Evolutionary conservation across 2,888 invertebrate genomes (phyloP).

Genomic region (Alentia gelatinosa): DNA sequence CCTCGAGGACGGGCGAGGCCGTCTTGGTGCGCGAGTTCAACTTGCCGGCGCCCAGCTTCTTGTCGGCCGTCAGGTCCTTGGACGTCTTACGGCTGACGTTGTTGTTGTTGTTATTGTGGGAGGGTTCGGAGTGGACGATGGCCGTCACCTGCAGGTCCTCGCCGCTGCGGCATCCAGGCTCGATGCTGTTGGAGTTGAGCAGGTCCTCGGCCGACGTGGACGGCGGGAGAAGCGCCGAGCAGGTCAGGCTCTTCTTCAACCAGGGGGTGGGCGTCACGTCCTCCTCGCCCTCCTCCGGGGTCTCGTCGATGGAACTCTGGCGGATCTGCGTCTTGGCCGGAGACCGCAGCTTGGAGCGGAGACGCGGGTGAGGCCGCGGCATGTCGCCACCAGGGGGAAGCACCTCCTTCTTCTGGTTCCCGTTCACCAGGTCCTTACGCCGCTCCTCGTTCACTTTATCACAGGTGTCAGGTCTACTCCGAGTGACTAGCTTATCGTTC

Average conservation of each 20-base stretch:
- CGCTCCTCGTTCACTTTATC: slow-evolving; percentile 21
- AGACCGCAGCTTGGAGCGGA: background rate
- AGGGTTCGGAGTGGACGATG: slow-evolving; percentile 6
- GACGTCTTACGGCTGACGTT: background rate
- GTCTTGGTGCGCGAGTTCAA: background rate
- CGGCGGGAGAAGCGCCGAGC: background rate
- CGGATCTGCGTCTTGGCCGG: background rate
- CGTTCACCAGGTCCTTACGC: background rate
- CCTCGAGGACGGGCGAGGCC: background rate
- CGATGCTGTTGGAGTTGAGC: slow-evolving; percentile 15
- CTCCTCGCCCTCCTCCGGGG: slow-evolving; percentile 17
- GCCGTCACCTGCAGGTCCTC: slow-evolving; percentile 25
- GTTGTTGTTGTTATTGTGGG: slow-evolving; percentile 4
- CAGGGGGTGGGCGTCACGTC: background rate
- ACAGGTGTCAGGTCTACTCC: background rate
- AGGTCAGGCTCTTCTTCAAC: slow-evolving; percentile 24
- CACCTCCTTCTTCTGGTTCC: background rate
- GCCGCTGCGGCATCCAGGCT: slow-evolving; percentile 10
- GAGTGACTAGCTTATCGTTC: background rate
- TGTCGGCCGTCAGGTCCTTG: background rate
- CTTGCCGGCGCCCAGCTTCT: background rate
- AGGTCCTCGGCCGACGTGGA: background rate
- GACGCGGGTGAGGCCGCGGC: background rate
- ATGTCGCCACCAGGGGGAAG: background rate
- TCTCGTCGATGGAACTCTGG: slow-evolving; percentile 22